Evolutionary conservation across 2,888 invertebrate genomes (phyloP).

Genomic region (Podabrus alpinus): DNA sequence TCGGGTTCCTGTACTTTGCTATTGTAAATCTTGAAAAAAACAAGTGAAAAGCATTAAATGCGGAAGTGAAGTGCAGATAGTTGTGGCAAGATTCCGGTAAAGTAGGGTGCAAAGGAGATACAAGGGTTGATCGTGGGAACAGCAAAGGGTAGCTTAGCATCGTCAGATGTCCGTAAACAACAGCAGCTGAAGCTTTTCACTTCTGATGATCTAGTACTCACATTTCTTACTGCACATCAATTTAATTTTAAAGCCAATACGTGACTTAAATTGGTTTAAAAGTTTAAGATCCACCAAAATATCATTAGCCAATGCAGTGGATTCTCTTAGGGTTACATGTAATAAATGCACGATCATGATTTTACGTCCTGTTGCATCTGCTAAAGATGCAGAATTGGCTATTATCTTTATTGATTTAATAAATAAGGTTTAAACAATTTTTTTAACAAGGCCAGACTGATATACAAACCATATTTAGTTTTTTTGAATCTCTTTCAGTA

Average conservation of each 20-base stretch:
- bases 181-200: conserved; percentile 33
- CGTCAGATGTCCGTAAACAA: conserved; percentile 33
- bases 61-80: conserved; percentile 49
- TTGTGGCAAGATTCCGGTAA: conserved; percentile 53
- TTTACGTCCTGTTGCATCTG: conserved; percentile 39
- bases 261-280: conserved; percentile 27
- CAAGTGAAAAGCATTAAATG: conserved; percentile 45
- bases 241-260: conserved; percentile 21
- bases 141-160: conserved; percentile 44
- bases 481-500: too few relatives aligned
- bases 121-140: conserved; percentile 53
- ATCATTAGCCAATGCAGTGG: background rate
- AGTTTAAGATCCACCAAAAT: conserved; percentile 4
- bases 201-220: conserved; percentile 29
- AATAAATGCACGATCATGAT: conserved; percentile 35
- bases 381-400: background rate
- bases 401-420: background rate
- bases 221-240: conserved; percentile 16
- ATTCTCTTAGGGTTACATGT: background rate
- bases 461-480: too few relatives aligned
- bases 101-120: conserved; percentile 46
- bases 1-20: conserved; percentile 2
- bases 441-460: background rate
- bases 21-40: conserved; percentile 11
- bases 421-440: background rate